Conservation (phyloP, 64 coral and sea anemone species). For the Pocillopora verrucosa region DNA sequence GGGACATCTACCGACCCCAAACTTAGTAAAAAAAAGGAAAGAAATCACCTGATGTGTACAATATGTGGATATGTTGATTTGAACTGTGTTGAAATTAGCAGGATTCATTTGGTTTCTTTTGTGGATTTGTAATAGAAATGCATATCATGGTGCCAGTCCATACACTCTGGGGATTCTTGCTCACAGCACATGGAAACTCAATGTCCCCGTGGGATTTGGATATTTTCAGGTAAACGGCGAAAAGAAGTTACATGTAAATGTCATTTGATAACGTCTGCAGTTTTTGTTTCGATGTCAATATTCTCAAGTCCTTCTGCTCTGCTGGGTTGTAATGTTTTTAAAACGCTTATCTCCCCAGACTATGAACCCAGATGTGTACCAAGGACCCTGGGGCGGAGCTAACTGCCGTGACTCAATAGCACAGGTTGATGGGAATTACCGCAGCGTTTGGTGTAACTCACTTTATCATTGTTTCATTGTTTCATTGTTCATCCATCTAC, state of each 20-base stretch:
- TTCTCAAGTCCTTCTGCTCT: background rate
- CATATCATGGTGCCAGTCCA: slow-evolving; percentile 64
- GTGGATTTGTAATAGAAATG: slow-evolving; percentile 46
- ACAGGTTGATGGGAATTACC: slow-evolving; percentile 53
- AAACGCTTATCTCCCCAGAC: slow-evolving; percentile 40
- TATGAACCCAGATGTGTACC: slow-evolving; percentile 97
- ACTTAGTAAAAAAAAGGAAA: no score
- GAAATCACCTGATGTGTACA: no score
- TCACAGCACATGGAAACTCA: slow-evolving; percentile 69
- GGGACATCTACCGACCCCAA: no score
- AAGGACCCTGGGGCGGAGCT: slow-evolving; percentile 93
- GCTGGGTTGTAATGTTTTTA: background rate
- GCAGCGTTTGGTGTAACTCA: no score
- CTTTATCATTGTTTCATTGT: no score
- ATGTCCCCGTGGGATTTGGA: slow-evolving; percentile 35
- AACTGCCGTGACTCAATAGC: slow-evolving; percentile 92
- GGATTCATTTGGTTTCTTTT: background rate
- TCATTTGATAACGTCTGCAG: no score
- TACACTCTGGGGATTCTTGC: slow-evolving; percentile 41
- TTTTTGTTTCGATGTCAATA: no score
- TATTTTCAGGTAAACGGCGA: slow-evolving; percentile 30
- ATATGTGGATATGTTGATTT: no score
- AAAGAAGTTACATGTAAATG: background rate
- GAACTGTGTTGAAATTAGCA: no score
- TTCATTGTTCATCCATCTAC: background rate